Base-by-base conservation (phyloP, 2,888 invertebrate genomes). In the Ichneumoninae sp. region DNA sequence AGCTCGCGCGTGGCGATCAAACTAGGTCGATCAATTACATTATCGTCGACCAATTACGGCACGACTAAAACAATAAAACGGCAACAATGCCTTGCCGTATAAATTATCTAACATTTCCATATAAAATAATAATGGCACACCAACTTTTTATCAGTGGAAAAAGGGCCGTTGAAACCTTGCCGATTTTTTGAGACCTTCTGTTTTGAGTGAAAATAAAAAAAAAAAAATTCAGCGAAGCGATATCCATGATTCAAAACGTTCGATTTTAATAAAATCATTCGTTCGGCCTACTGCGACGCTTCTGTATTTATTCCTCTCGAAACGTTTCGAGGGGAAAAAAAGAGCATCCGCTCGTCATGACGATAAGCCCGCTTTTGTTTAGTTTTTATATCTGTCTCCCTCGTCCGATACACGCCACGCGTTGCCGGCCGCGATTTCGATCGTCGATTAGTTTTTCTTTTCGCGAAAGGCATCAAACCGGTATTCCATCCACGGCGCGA, bases 321-420 rank as follows among this genome's bases (percentile, higher is more conserved):
- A 10, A 22, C 3, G 44, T 6, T 22, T 8, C 16, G 26, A 40
- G n/a, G 30, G 19, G 30, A 30, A 66, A 10, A 78, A 76, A 78
- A 85, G 26, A 66, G 19, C 13, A 40, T 16, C 30, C 36, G n/a
- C 60, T 79, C 52, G 82, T 82, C 85, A 85, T 85, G 82, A 75
- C 82, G 65, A 85, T 81, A 40, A 75, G n/a, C 16, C n/a, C 57
- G 76, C 33, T 63, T 79, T 82, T 82, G 70, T 82, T 85, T 76
- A 52, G 26, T 75, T 71, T 52, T n/a, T 40, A 33, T n/a, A 30
- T 80, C 54, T n/a, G 40, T 63, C 57, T 60, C 33, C 63, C 50
- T 22, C 65, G 70, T 65, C 57, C 44, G 13, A n/a, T 36, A 73
- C 40, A 70, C 66, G 50, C 54, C 47, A 68, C 66, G 30, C 36